Percentiles rank a stretch among this genome's conserved stretches.
phyloP scores from a whole-genome alignment of 2,888 invertebrate species.

The Sylvicola cinctus region DNA sequence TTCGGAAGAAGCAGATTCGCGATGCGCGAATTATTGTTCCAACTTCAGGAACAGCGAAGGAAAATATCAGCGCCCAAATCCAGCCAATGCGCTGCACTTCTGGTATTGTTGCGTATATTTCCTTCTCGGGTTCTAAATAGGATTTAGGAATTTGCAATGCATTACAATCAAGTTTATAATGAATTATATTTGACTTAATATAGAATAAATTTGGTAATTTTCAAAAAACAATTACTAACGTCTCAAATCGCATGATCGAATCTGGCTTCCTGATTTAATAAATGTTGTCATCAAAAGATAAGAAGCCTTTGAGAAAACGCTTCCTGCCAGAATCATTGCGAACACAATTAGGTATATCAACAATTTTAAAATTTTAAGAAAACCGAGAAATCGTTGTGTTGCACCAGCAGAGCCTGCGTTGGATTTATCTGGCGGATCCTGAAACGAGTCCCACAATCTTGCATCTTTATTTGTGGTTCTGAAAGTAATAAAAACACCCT shows the following conservation, averaged over 20 bases:
- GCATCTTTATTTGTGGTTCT: constrained; percentile 16
- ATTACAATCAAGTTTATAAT: background rate
- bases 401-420: constrained; percentile 46
- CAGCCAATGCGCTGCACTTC: constrained; percentile 46
- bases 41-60: constrained; percentile 56
- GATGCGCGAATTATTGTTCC: constrained; percentile 48
- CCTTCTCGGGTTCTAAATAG: constrained; percentile 37
- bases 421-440: constrained; percentile 44
- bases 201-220: too few species aligned
- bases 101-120: constrained; percentile 37
- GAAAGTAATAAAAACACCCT: too few species aligned
- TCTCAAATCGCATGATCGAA: constrained; percentile 36
- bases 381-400: constrained; percentile 35
- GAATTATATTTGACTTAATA: constrained; percentile 11
- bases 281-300: constrained; percentile 55
- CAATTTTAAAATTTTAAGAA: constrained; percentile 42
- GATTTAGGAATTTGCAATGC: constrained; percentile 7
- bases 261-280: constrained; percentile 30
- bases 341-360: constrained; percentile 49
- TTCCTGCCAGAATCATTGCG: constrained; percentile 37
- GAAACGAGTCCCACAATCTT: constrained; percentile 62
- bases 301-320: constrained; percentile 51
- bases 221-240: constrained; percentile 14
- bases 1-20: constrained; percentile 55
- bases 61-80: constrained; percentile 61